Evolutionary conservation across 1,140 invertebrate species (phyloP), one percentile per base, ranked within the genome.

Genomic region (Plectus sambesii): DNA sequence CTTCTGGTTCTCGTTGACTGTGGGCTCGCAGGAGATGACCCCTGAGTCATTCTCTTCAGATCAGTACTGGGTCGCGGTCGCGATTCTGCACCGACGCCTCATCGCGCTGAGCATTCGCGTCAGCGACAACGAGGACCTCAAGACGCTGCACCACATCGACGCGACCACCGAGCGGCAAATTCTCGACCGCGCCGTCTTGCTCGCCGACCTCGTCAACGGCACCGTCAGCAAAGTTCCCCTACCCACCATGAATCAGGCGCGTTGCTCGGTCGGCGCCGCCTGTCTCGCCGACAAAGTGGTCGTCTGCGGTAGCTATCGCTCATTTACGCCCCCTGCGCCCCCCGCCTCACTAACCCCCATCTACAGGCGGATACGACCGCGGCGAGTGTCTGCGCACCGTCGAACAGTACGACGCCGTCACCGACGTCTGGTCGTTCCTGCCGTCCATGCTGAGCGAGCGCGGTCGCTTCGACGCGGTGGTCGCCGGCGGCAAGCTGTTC

Each of bases 321-420:
- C 56, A 37, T 23, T 33, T n/a, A n/a, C n/a, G 20, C 12, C 48
- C 15, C 47, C 22, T 30, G 36, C 19, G 33, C 47, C 20, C 26
- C 4, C n/a, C 33, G 51, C 55, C 50, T 56, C 46, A n/a, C 1
- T 48, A 15, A 17, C n/a, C n/a, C 35, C 12, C 66, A 12, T 63
- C 72, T 68, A 60, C 66, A 80, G 82, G 83, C 68, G 85, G 85
- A 5, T 87, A 88, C 69, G 83, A 87, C 68, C 75, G 85, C 36
- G 82, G 80, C 15, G 83, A 87, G 66, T 87, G 84, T 64, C 71
- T 88, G 36, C 78, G 77, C 44, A 75, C 76, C 12, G 82, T 81
- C 1, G 85, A 87, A 71, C 74, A 76, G 17, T 87, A 83, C 69
- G 75, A 82, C 61, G 76, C 80, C 2, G 70, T 72, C 29, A 72